These are phyloP conservation scores for Ophthalmolycus amberensis DNA, from an alignment of 2,113 vertebrate species.

Conservation along the genomic window DNA sequence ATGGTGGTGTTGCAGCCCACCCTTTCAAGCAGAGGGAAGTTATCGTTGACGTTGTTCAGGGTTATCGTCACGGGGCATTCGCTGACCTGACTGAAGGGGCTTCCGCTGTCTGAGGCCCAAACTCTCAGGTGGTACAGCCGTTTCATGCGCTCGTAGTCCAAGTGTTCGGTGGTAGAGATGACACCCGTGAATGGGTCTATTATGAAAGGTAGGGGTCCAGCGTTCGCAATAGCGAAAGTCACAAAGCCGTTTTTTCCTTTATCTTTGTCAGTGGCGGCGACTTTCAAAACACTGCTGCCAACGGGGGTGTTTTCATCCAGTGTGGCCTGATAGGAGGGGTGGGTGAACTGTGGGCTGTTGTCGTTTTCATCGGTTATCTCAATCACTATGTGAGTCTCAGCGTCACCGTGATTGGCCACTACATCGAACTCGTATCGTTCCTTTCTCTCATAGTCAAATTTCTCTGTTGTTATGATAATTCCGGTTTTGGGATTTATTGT, in stretches of 20 bases:
- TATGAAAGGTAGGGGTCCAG: conserved; percentile 86
- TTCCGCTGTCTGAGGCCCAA: conserved; percentile 94
- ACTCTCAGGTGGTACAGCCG: conserved; percentile 90
- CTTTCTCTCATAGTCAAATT: conserved; percentile 86
- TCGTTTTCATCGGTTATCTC: conserved; percentile 92
- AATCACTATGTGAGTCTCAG: conserved; percentile 83
- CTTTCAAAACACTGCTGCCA: conserved; percentile 88
- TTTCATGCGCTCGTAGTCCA: conserved; percentile 96
- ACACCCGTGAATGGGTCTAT: conserved; percentile 91
- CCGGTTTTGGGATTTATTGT: conserved; percentile 89
- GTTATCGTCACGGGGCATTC: conserved; percentile 90
- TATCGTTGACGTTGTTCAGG: conserved; percentile 95
- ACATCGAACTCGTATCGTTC: conserved; percentile 89
- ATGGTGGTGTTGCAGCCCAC: conserved; percentile 91
- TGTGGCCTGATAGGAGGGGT: conserved; percentile 83
- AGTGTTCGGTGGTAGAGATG: conserved; percentile 88
- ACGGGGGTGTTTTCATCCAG: conserved; percentile 91
- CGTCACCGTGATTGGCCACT: conserved; percentile 79
- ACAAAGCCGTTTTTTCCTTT: conserved; percentile 89
- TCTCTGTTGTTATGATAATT: conserved; percentile 86
- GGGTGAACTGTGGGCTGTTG: conserved; percentile 87
- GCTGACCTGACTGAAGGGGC: conserved; percentile 89
- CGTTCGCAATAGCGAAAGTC: conserved; percentile 88
- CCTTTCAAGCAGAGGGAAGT: conserved; percentile 91
- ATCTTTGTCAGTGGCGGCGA: conserved; percentile 88